Conservation (phyloP, 1,140 invertebrate genomes). For the Portunus trituberculatus region DNA sequence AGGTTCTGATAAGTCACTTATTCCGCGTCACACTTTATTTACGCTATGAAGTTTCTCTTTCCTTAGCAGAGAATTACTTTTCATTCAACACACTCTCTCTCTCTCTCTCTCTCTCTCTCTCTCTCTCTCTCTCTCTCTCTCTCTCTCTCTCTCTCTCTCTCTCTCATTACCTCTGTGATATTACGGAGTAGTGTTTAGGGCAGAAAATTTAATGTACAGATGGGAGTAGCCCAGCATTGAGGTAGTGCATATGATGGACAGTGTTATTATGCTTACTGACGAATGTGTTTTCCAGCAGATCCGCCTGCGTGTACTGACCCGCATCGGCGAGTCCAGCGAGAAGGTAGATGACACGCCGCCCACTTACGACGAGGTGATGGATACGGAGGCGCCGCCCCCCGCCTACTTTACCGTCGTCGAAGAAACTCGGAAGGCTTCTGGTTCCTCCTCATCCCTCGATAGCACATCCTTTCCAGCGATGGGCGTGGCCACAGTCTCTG, state of each 20-base stretch:
- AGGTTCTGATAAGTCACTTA: too few relatives aligned
- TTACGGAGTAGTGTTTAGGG: too few relatives aligned
- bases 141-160: not conserved
- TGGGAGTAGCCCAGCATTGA: too few relatives aligned
- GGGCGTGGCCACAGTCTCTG: slow-evolving; percentile 31
- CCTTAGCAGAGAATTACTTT: too few relatives aligned
- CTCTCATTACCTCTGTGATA: too few relatives aligned
- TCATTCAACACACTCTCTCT: too few relatives aligned
- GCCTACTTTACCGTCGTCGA: slow-evolving; percentile 65
- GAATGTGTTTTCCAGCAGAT: slow-evolving; percentile 29
- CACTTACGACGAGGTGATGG: slow-evolving; percentile 68
- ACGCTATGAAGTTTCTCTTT: too few relatives aligned
- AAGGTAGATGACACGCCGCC: slow-evolving; percentile 59
- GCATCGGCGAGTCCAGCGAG: slow-evolving; percentile 35
- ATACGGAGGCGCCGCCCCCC: slow-evolving; percentile 64
- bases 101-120: too few relatives aligned
- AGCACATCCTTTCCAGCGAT: not conserved
- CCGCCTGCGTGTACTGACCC: slow-evolving; percentile 59
- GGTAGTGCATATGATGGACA: not conserved
- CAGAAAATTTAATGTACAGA: too few relatives aligned
- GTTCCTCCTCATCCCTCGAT: not conserved
- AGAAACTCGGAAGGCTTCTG: slow-evolving; percentile 16
- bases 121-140: not conserved
- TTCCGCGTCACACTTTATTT: too few relatives aligned
- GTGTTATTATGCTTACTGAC: not conserved